Evolutionary conservation across 2,888 invertebrate species (phyloP).

Genomic region (Neuroscelio doddi): DNA sequence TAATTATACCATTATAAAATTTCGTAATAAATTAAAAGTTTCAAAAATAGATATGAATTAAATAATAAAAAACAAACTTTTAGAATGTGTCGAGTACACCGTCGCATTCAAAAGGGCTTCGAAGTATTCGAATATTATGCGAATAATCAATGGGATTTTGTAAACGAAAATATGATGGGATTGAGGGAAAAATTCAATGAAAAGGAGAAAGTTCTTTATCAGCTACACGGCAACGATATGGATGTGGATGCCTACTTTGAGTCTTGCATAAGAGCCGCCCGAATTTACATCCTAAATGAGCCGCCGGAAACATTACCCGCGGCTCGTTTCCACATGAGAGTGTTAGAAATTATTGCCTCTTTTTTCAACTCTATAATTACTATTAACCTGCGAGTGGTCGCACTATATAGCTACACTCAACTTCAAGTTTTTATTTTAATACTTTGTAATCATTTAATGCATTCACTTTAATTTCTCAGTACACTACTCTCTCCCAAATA

Average conservation of each 20-base stretch:
- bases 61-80: slow-evolving; percentile 4
- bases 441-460: too few relatives aligned
- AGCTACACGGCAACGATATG: slow-evolving; percentile 81
- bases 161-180: slow-evolving; percentile 78
- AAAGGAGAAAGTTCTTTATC: slow-evolving; percentile 78
- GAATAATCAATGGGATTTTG: slow-evolving; percentile 92
- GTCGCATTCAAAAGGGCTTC: slow-evolving; percentile 88
- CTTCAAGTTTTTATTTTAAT: too few relatives aligned
- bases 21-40: too few relatives aligned
- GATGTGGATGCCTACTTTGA: slow-evolving; percentile 88
- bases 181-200: slow-evolving; percentile 78
- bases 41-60: too few relatives aligned
- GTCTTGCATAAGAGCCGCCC: slow-evolving; percentile 85
- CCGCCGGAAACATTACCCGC: slow-evolving; percentile 85
- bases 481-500: too few relatives aligned
- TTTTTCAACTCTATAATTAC: not conserved
- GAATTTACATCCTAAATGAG: slow-evolving; percentile 88
- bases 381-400: too few relatives aligned
- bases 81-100: slow-evolving; percentile 87
- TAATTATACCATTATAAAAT: too few relatives aligned
- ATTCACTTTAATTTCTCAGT: too few relatives aligned
- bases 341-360: slow-evolving; percentile 75
- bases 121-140: slow-evolving; percentile 94
- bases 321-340: slow-evolving; percentile 84
- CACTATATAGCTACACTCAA: too few relatives aligned